Evolutionary conservation across 2,888 invertebrate genomes (phyloP).

Genomic region (Lasius platythorax): DNA sequence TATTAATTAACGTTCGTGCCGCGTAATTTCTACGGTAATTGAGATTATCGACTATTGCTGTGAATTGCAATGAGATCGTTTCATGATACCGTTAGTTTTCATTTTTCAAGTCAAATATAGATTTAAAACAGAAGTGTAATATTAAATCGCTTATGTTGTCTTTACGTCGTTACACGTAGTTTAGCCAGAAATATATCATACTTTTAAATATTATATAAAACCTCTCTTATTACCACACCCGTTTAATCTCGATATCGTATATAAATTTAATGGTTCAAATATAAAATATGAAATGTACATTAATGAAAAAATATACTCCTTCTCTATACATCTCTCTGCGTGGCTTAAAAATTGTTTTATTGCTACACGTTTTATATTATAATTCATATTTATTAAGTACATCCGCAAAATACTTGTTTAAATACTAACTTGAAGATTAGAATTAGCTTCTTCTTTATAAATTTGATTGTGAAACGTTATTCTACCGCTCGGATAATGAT

Average conservation of each 20-base stretch:
- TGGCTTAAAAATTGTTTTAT: not conserved
- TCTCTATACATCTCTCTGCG: not conserved
- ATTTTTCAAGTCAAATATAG: not conserved
- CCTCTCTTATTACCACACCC: not conserved
- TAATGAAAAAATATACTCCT: not conserved
- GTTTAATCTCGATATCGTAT: not conserved
- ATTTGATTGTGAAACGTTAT: not conserved
- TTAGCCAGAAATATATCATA: not conserved
- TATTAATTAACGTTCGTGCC: constrained; percentile 29
- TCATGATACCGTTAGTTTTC: not conserved
- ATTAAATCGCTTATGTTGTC: constrained; percentile 2
- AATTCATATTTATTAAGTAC: not conserved
- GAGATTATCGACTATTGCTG: constrained; percentile 26
- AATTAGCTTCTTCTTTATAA: constrained; percentile 1
- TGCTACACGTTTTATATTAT: not conserved
- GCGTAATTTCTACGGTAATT: constrained; percentile 6
- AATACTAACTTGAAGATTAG: not conserved
- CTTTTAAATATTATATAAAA: not conserved
- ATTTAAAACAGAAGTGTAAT: constrained; percentile 7
- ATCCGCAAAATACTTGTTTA: not conserved
- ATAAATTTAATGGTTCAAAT: not conserved
- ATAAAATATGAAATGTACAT: not conserved
- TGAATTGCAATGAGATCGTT: not conserved
- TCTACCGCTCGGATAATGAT: constrained; percentile 1
- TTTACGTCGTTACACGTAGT: not conserved